These are phyloP conservation scores for Drosophila elegans DNA, from an alignment of 1,140 invertebrate species.

Conservation along the genomic window DNA sequence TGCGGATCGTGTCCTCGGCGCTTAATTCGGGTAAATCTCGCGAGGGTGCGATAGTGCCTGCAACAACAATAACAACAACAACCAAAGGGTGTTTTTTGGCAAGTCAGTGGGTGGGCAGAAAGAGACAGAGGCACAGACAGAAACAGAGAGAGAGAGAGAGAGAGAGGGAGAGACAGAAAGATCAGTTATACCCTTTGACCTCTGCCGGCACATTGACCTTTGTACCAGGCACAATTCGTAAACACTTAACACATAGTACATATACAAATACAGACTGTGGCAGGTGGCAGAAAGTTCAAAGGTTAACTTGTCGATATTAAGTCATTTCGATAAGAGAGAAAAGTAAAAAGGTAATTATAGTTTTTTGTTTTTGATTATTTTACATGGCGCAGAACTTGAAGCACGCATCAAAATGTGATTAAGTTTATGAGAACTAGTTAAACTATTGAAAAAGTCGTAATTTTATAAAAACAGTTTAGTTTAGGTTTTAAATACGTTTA, in stretches of 20 bases:
- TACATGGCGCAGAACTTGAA: slow-evolving; percentile 60
- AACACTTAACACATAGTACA: slow-evolving; percentile 36
- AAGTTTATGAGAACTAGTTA: slow-evolving; percentile 67
- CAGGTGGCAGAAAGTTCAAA: slow-evolving; percentile 35
- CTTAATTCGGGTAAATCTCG: slow-evolving; percentile 92
- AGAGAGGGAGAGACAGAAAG: slow-evolving; percentile 13
- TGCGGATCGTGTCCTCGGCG: slow-evolving; percentile 92
- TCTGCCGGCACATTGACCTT: slow-evolving; percentile 54
- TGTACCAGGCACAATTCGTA: slow-evolving; percentile 44
- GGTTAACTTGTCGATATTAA: slow-evolving; percentile 30
- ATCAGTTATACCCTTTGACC: slow-evolving; percentile 21
- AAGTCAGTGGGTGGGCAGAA: slow-evolving; percentile 20
- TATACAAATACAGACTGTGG: slow-evolving; percentile 68
- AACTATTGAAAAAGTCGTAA: slow-evolving; percentile 58
- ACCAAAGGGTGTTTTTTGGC: slow-evolving; percentile 65
- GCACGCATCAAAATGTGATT: slow-evolving; percentile 42
- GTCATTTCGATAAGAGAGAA: slow-evolving; percentile 25
- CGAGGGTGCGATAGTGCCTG: slow-evolving; percentile 97
- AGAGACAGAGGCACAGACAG: slow-evolving; percentile 22
- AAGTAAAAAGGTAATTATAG: slow-evolving; percentile 29
- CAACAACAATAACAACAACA: slow-evolving; percentile 82
- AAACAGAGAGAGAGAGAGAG: slow-evolving; percentile 12
- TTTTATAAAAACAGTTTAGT: slow-evolving; percentile 52
- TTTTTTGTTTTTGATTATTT: slow-evolving; percentile 53
- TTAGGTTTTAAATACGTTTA: slow-evolving; percentile 65